Base-by-base conservation (phyloP, 2,113 vertebrate genomes). In the Sphaerodactylus townsendi region DNA sequence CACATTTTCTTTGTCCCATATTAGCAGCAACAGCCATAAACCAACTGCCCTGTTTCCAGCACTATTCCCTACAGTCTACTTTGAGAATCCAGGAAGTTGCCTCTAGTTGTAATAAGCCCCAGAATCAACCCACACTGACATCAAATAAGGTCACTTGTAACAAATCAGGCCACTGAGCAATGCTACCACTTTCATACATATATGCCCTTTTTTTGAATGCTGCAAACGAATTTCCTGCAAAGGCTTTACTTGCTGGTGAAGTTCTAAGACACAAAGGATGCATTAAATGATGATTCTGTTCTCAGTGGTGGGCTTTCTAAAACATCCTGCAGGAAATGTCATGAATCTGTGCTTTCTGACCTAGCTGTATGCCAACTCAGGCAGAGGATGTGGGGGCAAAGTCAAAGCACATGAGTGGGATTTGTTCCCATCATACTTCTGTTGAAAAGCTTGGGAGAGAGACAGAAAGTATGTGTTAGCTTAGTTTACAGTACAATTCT, bases 181-280 rank as follows among this genome's bases (percentile, higher is more conserved):
- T 79, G 48, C 89, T 59, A 72, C 70, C 83, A 66, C 11, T 70
- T 84, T 50, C 46, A 69, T 70, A 10, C 1, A 28, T 53, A 90
- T 89, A 62, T 6, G 2, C 59, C 23, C 59, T 85, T 84, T 35
- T 4, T 50, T 68, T 81, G 2, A 33, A 78, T 44, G 53, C 3
- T 66, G 83, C 93, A 87, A 93, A 81, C 69, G 77, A 89, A 77
- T 88, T 95, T 85, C 71, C 81, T 88, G 84, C 85, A 90, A 33
- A 85, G 69, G 48, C 6, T 59, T 0, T 4, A 53, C n/a, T 59
- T 79, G 74, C 83, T 71, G 89, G 72, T 70, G 35, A 94, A 91
- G 68, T 86, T 5, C 0, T 0, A 1, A 76, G 56, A 76, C 21
- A 2, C 10, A 46, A 71, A 82, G 39, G 68, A 82, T 6, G 79